Conservation (phyloP, 2,113 vertebrate genomes). For the Copsychus sechellarum region DNA sequence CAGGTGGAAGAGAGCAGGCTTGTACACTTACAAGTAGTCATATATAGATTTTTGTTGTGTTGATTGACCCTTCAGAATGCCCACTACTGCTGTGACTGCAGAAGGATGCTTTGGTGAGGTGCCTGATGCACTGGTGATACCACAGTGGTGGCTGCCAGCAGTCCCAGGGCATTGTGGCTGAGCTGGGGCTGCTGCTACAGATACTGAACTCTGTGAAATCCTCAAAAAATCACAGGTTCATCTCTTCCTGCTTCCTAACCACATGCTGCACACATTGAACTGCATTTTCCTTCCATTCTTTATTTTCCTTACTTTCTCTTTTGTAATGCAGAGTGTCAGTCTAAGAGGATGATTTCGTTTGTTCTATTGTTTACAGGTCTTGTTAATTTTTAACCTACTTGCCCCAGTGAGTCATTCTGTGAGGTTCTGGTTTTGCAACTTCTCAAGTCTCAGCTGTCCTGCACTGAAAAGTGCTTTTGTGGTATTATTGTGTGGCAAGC, state of each 20-base stretch:
- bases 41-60: neutral
- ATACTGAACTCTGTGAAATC: neutral
- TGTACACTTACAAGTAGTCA: neutral
- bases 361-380: neutral
- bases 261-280: neutral
- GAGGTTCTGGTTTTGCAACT: neutral
- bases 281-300: neutral
- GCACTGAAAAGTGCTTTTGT: neutral
- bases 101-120: neutral
- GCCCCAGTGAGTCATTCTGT: neutral
- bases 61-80: neutral
- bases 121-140: neutral
- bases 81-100: neutral
- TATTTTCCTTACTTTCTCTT: neutral
- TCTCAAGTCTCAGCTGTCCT: neutral
- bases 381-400: slow-evolving; percentile 2
- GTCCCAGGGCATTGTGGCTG: too few relatives aligned
- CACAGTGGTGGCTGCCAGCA: neutral
- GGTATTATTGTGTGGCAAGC: neutral
- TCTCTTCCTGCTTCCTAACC: neutral
- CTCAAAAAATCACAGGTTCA: neutral
- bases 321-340: neutral
- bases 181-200: neutral
- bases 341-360: neutral
- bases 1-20: neutral